A percentile compares a stretch with the other conserved stretches of the same genome.
Conservation (phyloP, 1,140 invertebrate species). For the Drosophila busckii region DNA sequence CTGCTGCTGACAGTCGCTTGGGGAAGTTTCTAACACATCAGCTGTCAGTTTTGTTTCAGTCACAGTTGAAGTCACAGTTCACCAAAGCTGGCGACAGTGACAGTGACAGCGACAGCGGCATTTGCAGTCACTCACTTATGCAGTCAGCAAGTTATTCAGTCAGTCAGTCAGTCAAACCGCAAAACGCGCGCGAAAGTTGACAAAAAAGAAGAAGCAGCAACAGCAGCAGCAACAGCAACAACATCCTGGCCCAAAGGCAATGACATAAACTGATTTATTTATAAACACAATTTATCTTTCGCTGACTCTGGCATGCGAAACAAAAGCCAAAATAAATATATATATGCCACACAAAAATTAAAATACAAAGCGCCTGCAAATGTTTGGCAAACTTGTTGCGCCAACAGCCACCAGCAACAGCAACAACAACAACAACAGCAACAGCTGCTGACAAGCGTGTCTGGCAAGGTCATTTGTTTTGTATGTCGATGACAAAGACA, state of each 20-base stretch:
- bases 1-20: too few species aligned
- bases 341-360: conserved; percentile 19
- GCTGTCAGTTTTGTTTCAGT: background rate
- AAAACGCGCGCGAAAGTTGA: conserved; percentile 31
- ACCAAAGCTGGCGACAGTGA: background rate
- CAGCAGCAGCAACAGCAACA: conserved; percentile 13
- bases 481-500: conserved; percentile 67
- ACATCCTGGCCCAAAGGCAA: conserved; percentile 45
- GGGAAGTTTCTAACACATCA: too few species aligned
- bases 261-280: conserved; percentile 67
- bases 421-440: conserved; percentile 2
- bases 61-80: conserved; percentile 3
- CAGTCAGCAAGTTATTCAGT: conserved; percentile 19
- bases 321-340: conserved; percentile 25
- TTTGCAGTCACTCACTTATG: conserved; percentile 43
- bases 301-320: conserved; percentile 43
- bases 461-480: conserved; percentile 71
- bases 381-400: conserved; percentile 73
- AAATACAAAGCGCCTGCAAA: conserved; percentile 58
- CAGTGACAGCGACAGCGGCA: conserved; percentile 40
- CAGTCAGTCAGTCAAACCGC: conserved; percentile 6
- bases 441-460: background rate
- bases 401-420: conserved; percentile 7
- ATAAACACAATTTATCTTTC: conserved; percentile 71
- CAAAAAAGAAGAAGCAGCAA: conserved; percentile 24